Percentiles rank a stretch among this genome's conserved stretches.
Conservation (phyloP, 2,797 vertebrate species). For the Mormyrus hasselquistii region DNA sequence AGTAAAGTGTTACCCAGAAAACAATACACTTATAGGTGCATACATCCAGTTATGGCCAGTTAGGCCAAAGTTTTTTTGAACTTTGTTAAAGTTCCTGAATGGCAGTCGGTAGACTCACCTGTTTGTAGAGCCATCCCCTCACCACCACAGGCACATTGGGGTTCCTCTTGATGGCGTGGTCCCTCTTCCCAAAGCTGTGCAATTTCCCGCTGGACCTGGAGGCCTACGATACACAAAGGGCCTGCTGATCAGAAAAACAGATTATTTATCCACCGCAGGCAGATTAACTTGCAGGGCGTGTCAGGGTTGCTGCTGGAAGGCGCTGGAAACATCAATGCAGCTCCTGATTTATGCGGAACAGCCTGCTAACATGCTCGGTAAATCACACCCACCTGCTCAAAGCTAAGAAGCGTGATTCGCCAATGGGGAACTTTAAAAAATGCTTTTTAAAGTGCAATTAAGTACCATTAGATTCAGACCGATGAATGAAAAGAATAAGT, state of each 20-base stretch:
- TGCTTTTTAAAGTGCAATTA: background rate
- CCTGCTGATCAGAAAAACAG: background rate
- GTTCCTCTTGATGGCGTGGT: slow-evolving; percentile 92
- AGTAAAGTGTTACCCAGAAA: no score
- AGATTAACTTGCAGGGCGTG: slow-evolving; percentile 1
- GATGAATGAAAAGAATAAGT: background rate
- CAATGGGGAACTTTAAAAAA: background rate
- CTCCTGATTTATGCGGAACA: background rate
- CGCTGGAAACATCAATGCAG: background rate
- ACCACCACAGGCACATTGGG: slow-evolving; percentile 89
- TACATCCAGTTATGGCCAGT: background rate
- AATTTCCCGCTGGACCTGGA: slow-evolving; percentile 73
- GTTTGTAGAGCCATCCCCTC: slow-evolving; percentile 96
- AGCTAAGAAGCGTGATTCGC: background rate
- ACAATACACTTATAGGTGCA: background rate
- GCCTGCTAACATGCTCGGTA: background rate
- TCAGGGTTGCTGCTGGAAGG: background rate
- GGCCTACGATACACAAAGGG: slow-evolving; percentile 53
- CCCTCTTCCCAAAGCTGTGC: slow-evolving; percentile 94
- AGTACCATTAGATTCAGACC: background rate
- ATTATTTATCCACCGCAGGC: background rate
- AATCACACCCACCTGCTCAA: background rate
- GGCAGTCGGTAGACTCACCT: slow-evolving; percentile 61
- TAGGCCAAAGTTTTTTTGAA: background rate
- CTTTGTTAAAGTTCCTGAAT: background rate